Percentiles rank a stretch among this genome's conserved stretches.
Evolutionary conservation across 2,797 vertebrate genomes (phyloP).

Genomic region (Enteromius argenteus): DNA sequence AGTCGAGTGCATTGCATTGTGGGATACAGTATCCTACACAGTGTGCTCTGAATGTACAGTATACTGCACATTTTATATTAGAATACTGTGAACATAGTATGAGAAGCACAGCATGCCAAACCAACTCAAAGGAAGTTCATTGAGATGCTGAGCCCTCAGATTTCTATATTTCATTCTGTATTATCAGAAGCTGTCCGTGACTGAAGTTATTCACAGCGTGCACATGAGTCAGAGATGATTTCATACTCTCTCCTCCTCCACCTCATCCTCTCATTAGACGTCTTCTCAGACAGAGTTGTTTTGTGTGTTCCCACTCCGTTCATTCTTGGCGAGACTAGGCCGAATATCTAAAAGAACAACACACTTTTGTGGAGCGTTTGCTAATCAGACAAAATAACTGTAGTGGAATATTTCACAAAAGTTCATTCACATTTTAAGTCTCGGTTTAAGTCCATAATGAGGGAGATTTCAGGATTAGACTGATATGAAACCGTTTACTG

Average conservation of each 20-base stretch:
- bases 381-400: not conserved
- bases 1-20: not conserved
- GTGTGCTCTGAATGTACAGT: not conserved
- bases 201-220: not conserved
- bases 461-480: not conserved
- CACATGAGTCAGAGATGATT: not conserved
- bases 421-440: not conserved
- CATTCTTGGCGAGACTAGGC: conserved; percentile 2
- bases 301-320: conserved; percentile 25
- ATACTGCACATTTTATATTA: not conserved
- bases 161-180: not conserved
- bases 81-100: not conserved
- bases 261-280: not conserved
- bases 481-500: not conserved
- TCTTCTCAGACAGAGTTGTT: conserved; percentile 14
- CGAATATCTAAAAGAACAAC: conserved; percentile 23
- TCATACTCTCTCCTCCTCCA: not conserved
- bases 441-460: not conserved
- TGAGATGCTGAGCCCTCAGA: not conserved
- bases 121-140: not conserved
- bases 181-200: not conserved
- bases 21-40: not conserved
- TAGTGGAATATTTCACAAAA: conserved; percentile 25
- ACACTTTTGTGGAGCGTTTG: conserved; percentile 5
- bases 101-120: not conserved